A percentile compares a stretch with the other conserved stretches of the same genome.
phyloP scores from a whole-genome alignment of 2,888 invertebrate species.

The Noctua comes region DNA sequence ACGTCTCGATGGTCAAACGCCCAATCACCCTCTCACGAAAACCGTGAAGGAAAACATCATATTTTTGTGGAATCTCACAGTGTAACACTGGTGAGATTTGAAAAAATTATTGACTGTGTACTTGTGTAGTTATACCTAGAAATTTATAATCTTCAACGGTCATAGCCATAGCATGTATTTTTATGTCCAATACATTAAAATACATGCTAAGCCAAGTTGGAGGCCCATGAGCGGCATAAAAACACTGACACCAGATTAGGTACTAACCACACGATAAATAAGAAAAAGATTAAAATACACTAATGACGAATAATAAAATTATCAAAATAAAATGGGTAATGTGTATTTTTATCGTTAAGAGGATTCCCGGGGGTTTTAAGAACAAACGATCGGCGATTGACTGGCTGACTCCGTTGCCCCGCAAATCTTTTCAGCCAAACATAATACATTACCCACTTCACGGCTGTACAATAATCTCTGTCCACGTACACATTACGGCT shows the following conservation, averaged over 20 bases:
- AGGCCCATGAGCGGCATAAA: too few relatives aligned
- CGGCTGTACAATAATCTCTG: constrained; percentile 65
- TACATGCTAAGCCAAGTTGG: too few relatives aligned
- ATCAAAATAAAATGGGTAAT: background rate
- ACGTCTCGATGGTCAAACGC: rapidly evolving
- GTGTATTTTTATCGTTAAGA: background rate
- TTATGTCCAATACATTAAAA: too few relatives aligned
- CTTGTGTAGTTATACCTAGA: too few relatives aligned
- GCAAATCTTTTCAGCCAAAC: constrained; percentile 1
- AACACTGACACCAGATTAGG: too few relatives aligned
- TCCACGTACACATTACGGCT: constrained; percentile 62
- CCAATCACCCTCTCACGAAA: background rate
- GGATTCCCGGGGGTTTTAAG: rapidly evolving
- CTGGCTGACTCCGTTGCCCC: too few relatives aligned
- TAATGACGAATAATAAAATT: too few relatives aligned
- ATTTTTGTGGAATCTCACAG: constrained; percentile 7
- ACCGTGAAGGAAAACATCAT: constrained; percentile 23
- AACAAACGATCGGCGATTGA: background rate
- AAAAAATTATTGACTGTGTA: background rate
- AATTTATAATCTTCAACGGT: too few relatives aligned
- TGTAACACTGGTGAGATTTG: background rate
- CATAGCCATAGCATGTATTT: too few relatives aligned
- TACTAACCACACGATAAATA: too few relatives aligned
- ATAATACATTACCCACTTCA: constrained; percentile 20
- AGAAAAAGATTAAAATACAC: too few relatives aligned